phyloP scores from a whole-genome alignment of 2,888 invertebrate genomes.

The Cenopis cana region DNA sequence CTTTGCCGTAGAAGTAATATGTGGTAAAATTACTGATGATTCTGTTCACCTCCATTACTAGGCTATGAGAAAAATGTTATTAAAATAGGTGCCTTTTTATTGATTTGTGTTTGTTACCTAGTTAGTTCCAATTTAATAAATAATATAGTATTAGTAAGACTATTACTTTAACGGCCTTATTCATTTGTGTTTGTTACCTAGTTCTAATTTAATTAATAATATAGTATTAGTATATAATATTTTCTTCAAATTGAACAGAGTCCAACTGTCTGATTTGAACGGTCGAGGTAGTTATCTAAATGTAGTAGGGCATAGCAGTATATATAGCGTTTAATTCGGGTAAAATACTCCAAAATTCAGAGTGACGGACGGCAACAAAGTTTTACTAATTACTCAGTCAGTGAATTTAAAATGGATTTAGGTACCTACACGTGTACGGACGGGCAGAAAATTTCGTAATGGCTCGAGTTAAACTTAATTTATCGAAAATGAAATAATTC shows the following conservation, averaged over 20 bases:
- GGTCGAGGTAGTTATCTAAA: constrained; percentile 2
- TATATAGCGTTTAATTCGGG: constrained; percentile 22
- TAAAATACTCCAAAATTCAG: constrained; percentile 16
- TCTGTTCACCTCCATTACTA: background rate
- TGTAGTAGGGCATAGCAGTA: constrained; percentile 8
- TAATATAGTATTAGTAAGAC: background rate
- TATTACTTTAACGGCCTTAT: constrained; percentile 2
- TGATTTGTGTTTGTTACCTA: too few relatives aligned
- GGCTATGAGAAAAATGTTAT: background rate
- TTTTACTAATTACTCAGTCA: constrained; percentile 26
- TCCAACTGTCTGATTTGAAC: constrained; percentile 6
- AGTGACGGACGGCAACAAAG: constrained; percentile 29
- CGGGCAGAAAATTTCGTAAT: background rate
- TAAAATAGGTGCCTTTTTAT: background rate
- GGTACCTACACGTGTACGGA: background rate
- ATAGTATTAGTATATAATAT: background rate
- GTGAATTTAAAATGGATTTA: constrained; percentile 27
- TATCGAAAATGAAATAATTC: background rate
- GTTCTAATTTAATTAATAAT: background rate
- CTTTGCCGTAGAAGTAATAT: constrained; percentile 60
- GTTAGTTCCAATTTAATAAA: too few relatives aligned
- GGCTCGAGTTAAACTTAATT: background rate
- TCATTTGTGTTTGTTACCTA: background rate
- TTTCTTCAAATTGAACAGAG: constrained; percentile 14
- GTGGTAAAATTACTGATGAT: constrained; percentile 48